Evolutionary conservation across 2,888 invertebrate genomes (phyloP).

Genomic region (Cinara cedri): DNA sequence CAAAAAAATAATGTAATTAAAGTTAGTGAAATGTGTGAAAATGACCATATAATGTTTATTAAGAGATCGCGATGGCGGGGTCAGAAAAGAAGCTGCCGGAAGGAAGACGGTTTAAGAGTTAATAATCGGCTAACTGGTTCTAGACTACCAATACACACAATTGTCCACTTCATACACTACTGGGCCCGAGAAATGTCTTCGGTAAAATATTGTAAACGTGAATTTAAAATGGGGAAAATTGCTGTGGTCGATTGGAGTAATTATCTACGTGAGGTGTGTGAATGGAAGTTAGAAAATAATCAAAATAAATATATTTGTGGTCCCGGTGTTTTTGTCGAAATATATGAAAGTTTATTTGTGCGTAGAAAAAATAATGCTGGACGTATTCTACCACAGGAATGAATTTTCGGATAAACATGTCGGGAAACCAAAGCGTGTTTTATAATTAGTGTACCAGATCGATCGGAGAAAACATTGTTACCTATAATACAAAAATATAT

Average conservation of each 20-base stretch:
- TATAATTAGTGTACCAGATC: not conserved
- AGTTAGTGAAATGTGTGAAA: not conserved
- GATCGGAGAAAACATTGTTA: not conserved
- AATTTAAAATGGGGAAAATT: not conserved
- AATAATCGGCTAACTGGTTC: too few species aligned
- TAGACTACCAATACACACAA: too few species aligned
- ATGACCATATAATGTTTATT: not conserved
- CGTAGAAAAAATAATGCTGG: constrained; percentile 35
- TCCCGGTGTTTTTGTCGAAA: not conserved
- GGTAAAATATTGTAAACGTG: not conserved
- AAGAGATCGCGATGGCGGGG: not conserved
- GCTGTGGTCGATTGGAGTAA: not conserved
- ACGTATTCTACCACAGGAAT: not conserved
- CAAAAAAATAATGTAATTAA: not conserved
- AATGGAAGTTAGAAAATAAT: too few species aligned
- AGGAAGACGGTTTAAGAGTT: not conserved
- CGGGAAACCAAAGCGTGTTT: not conserved
- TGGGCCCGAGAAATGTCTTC: not conserved
- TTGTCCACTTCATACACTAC: too few species aligned
- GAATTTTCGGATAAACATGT: constrained; percentile 21
- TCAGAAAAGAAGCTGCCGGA: not conserved
- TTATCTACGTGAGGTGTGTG: too few species aligned
- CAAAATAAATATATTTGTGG: constrained; percentile 15
- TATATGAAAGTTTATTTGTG: constrained; percentile 19
- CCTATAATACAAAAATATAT: constrained; percentile 1